phyloP scores from a whole-genome alignment of 2,888 invertebrate genomes.

The Eupithecia inturbata region DNA sequence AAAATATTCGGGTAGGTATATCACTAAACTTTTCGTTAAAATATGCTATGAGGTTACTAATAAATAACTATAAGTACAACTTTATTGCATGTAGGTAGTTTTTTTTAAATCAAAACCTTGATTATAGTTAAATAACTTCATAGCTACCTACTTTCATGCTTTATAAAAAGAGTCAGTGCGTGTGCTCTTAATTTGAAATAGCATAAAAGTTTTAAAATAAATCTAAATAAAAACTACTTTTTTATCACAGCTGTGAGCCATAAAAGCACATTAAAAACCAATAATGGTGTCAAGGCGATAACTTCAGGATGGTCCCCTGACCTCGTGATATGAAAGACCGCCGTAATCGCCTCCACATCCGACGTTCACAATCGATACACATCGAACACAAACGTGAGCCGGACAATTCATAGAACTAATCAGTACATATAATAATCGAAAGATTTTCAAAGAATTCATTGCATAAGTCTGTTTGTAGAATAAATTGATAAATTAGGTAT shows the following conservation, averaged over 20 bases:
- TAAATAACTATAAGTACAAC: too few relatives aligned
- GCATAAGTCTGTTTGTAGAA: neutral
- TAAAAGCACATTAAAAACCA: constrained; percentile 29
- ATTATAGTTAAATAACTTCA: neutral
- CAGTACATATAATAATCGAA: neutral
- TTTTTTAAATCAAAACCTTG: neutral
- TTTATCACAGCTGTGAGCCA: neutral
- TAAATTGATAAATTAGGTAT: neutral
- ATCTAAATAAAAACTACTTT: neutral
- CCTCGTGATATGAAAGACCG: constrained; percentile 38
- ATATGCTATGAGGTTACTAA: too few relatives aligned
- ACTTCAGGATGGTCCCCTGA: constrained; percentile 38
- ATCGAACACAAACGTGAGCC: neutral
- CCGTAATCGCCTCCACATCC: constrained; percentile 57
- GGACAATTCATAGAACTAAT: constrained; percentile 1
- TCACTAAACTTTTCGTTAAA: neutral
- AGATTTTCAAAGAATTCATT: constrained; percentile 1
- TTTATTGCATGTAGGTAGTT: neutral
- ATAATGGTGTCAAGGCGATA: constrained; percentile 30
- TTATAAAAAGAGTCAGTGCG: neutral
- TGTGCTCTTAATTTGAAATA: too few relatives aligned
- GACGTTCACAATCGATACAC: constrained; percentile 49
- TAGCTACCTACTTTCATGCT: neutral
- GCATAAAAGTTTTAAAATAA: neutral
- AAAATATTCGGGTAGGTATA: neutral